Evolutionary conservation across 2,888 invertebrate genomes (phyloP).

Genomic region (Trichopoda pennipes): DNA sequence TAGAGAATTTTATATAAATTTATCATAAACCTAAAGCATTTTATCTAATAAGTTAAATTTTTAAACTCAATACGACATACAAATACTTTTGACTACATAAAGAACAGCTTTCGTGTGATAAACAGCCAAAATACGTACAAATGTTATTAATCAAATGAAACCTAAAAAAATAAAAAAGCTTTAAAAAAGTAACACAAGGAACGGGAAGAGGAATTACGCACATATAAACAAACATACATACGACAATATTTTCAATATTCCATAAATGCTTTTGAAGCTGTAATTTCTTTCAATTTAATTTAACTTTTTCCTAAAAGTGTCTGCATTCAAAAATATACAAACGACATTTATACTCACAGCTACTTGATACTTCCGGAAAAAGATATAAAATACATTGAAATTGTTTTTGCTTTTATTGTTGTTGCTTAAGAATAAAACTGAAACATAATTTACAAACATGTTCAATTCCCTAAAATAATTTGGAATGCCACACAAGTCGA

Average conservation of each 20-base stretch:
- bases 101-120: background rate
- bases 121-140: background rate
- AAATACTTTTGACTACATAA: too few relatives aligned
- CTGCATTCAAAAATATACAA: background rate
- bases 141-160: background rate
- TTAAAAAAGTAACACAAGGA: background rate
- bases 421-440: constrained; percentile 2
- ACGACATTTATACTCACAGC: background rate
- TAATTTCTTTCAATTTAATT: background rate
- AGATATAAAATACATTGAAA: background rate
- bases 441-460: constrained; percentile 48
- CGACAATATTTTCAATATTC: background rate
- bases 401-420: background rate
- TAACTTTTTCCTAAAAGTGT: background rate
- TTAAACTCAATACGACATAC: too few relatives aligned
- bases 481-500: constrained; percentile 34
- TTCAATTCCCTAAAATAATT: constrained; percentile 58
- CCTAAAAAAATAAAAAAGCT: background rate
- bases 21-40: too few relatives aligned
- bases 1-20: too few relatives aligned
- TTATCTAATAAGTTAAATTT: too few relatives aligned
- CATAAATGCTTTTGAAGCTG: background rate
- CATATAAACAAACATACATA: background rate
- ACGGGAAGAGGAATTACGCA: too few relatives aligned
- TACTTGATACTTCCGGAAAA: background rate